Evolutionary conservation across 2,888 invertebrate species (phyloP).

Genomic region (Meta bourneti): DNA sequence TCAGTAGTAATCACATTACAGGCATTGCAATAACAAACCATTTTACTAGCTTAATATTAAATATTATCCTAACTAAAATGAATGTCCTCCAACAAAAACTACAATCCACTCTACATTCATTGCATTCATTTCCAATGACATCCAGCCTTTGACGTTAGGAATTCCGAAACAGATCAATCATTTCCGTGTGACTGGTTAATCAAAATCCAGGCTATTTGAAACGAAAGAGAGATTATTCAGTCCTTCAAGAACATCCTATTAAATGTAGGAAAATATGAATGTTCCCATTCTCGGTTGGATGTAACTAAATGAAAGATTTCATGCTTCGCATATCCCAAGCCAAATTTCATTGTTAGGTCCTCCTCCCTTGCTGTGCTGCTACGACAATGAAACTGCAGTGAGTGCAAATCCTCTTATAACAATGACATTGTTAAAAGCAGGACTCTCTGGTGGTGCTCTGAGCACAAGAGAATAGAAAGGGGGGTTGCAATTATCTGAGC

Average conservation of each 20-base stretch:
- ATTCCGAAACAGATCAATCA: background rate
- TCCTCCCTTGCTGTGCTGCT: background rate
- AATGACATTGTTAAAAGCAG: background rate
- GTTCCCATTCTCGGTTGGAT: background rate
- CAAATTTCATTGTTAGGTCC: conserved; percentile 3
- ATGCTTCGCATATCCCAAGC: background rate
- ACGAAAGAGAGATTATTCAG: background rate
- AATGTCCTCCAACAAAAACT: too few relatives aligned
- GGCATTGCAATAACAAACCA: too few relatives aligned
- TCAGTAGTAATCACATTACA: too few relatives aligned
- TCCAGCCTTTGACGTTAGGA: background rate
- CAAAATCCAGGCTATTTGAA: background rate
- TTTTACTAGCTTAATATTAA: too few relatives aligned
- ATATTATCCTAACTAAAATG: too few relatives aligned
- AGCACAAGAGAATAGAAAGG: too few relatives aligned
- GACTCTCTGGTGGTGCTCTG: background rate
- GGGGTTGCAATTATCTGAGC: too few relatives aligned
- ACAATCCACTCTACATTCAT: too few relatives aligned
- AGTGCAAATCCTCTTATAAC: conserved; percentile 2
- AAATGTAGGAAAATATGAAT: background rate
- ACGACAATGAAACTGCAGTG: conserved; percentile 6
- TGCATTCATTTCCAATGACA: too few relatives aligned
- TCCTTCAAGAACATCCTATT: background rate
- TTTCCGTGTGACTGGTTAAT: background rate
- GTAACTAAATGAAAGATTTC: background rate